These are phyloP conservation scores for Venturia canescens DNA, from an alignment of 1,140 invertebrate genomes.

Conservation along the genomic window DNA sequence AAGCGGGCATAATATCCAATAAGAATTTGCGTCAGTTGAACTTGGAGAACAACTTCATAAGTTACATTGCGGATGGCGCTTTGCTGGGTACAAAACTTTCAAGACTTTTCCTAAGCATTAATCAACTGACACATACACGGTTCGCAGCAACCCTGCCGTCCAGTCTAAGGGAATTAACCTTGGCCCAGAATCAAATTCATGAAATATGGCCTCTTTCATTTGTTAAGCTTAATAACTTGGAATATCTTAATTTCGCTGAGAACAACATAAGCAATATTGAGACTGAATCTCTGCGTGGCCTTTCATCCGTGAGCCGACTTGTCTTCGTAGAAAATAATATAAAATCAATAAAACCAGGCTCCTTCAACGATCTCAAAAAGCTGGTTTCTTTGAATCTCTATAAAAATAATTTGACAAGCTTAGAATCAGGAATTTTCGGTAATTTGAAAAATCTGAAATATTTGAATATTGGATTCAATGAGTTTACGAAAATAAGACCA, in stretches of 20 bases:
- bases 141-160: constrained; percentile 58
- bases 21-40: constrained; percentile 55
- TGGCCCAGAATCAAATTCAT: constrained; percentile 54
- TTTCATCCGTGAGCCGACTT: constrained; percentile 52
- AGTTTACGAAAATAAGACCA: background rate
- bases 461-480: background rate
- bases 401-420: background rate
- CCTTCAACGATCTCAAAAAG: constrained; percentile 10
- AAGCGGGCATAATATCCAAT: constrained; percentile 59
- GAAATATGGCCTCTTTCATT: constrained; percentile 53
- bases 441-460: background rate
- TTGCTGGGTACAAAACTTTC: constrained; percentile 56
- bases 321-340: constrained; percentile 55
- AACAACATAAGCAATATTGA: constrained; percentile 56
- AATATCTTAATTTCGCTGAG: constrained; percentile 52
- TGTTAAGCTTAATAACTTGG: constrained; percentile 44
- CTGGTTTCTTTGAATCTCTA: background rate
- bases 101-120: constrained; percentile 49
- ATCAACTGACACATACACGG: constrained; percentile 53
- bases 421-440: background rate
- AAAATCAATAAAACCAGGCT: constrained; percentile 46
- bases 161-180: constrained; percentile 50
- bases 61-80: constrained; percentile 58
- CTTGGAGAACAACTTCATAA: constrained; percentile 58
- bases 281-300: constrained; percentile 52